Base-by-base conservation (phyloP, 2,113 vertebrate species). In the Thalassoma bifasciatum region DNA sequence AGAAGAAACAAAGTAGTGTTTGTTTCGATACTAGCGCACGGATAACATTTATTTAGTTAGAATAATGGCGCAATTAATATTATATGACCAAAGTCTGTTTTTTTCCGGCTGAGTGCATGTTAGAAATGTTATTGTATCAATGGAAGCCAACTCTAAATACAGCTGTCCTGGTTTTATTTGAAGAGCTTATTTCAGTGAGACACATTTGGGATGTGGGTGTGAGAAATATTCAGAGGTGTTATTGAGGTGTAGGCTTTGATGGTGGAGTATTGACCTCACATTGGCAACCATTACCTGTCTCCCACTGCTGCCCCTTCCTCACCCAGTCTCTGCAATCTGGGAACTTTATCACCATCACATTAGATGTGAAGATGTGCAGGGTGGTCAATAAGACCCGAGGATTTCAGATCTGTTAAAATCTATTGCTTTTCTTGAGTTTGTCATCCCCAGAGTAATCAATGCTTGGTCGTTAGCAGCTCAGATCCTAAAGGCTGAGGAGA, bases 281-380 rank as follows among this genome's bases (percentile, higher is more conserved):
- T 30, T 30, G 30, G 30, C 38, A 40, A 9, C 38, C 16, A 14
- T 47, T 36, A 58, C 13, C n/a, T 42, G 50, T 46, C 46, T 36
- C 40, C n/a, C 19, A 22, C 6, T 30, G 37, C 53, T 19, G 12
- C 30, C 4, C 19, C 46, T 9, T 22, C 19, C 40, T 51, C 60
- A 40, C 3, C 46, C 44, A 19, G 17, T n/a, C 46, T 10, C 19
- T 56, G 73, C 73, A 76, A 26, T 59, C 64, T 73, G 40, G 61
- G 69, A 82, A 80, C 76, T 88, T 79, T 66, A 53, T 86, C 81
- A 81, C 58, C 70, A 82, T 70, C 81, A 73, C 82, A 56, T 75
- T 36, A 56, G 47, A 71, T 85, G 70, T 68, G 75, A 75, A 77
- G 74, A 76, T 64, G n/a, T 46, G 56, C 23, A 14, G 61, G 24